Evolutionary conservation across 2,797 vertebrate genomes (phyloP).

Genomic region (Schizopygopsis pylzovi): DNA sequence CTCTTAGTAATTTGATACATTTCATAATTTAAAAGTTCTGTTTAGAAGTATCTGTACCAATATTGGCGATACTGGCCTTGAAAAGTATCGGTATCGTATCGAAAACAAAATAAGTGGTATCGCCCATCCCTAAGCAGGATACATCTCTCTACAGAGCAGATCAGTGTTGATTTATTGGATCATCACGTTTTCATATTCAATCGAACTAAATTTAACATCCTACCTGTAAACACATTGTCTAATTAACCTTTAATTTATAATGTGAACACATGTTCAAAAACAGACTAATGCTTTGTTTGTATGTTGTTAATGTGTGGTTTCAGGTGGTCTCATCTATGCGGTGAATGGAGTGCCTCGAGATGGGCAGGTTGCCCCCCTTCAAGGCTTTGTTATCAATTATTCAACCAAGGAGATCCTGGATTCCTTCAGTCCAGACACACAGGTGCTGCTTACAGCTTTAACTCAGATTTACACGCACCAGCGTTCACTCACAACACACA

Average conservation of each 20-base stretch:
- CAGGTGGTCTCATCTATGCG: constrained; percentile 89
- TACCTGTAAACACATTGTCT: background rate
- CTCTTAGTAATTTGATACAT: too few relatives aligned
- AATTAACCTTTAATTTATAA: background rate
- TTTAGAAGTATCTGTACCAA: too few relatives aligned
- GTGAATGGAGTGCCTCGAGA: constrained; percentile 87
- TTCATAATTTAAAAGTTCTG: too few relatives aligned
- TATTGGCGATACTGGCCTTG: too few relatives aligned
- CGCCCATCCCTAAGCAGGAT: background rate
- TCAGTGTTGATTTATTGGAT: background rate
- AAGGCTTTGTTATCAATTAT: constrained; percentile 93
- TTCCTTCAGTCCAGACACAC: constrained; percentile 85
- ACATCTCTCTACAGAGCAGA: background rate
- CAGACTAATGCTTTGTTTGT: background rate
- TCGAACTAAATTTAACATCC: too few relatives aligned
- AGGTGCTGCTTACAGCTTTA: constrained; percentile 74
- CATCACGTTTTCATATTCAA: background rate
- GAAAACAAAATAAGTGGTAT: too few relatives aligned
- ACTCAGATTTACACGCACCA: background rate
- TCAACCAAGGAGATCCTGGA: constrained; percentile 89
- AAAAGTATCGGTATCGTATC: too few relatives aligned
- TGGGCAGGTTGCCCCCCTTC: constrained; percentile 75
- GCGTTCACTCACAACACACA: background rate
- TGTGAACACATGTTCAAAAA: constrained; percentile 42
- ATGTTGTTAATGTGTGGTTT: constrained; percentile 61